phyloP scores from a whole-genome alignment of 2,797 vertebrate species.

The Urocyon cinereoargenteus region DNA sequence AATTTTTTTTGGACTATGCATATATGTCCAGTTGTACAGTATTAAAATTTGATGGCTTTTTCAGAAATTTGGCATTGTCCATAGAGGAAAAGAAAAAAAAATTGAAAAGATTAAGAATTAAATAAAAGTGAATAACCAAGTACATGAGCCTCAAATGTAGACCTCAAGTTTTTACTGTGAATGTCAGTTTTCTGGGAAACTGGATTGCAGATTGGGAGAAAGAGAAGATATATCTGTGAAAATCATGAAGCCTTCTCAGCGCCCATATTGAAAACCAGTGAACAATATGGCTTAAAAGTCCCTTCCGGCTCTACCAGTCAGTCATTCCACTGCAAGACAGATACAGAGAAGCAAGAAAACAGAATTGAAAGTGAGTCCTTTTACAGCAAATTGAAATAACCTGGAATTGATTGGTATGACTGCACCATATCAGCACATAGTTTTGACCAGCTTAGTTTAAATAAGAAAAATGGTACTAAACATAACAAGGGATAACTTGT shows the following conservation, averaged over 20 bases:
- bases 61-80: slow-evolving; percentile 52
- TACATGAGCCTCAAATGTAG: background rate
- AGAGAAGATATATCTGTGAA: background rate
- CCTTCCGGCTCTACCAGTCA: background rate
- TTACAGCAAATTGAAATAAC: background rate
- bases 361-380: background rate
- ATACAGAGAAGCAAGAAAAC: background rate
- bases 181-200: background rate
- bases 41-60: slow-evolving; percentile 62
- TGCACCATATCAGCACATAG: background rate
- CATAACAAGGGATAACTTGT: background rate
- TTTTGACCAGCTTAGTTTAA: background rate
- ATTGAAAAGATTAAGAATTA: slow-evolving; percentile 52
- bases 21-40: slow-evolving; percentile 43
- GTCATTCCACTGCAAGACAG: background rate
- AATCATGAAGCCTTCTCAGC: background rate
- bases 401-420: background rate
- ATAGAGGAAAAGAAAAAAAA: slow-evolving; percentile 52
- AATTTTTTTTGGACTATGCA: slow-evolving; percentile 42
- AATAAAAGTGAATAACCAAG: slow-evolving; percentile 29
- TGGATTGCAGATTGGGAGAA: background rate
- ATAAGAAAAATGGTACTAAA: background rate
- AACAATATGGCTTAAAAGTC: background rate
- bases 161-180: slow-evolving; percentile 8
- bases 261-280: background rate